A percentile compares a stretch with the other conserved stretches of the same genome.
phyloP scores from a whole-genome alignment of 1,140 invertebrate species.

The Apis florea region DNA sequence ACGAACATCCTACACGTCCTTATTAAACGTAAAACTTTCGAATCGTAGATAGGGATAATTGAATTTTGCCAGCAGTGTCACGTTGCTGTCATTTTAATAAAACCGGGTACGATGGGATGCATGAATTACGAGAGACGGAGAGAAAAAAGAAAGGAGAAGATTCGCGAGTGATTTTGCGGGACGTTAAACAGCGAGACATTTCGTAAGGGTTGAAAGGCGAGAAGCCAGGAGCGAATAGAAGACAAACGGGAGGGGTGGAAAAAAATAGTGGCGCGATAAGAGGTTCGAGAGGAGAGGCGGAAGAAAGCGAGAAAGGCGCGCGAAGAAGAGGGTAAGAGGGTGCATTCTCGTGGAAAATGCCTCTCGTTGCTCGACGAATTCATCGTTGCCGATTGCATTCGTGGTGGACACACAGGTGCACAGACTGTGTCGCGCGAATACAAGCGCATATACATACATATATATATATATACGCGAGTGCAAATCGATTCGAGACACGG shows the following conservation, averaged over 20 bases:
- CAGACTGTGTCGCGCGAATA: neutral
- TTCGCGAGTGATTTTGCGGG: neutral
- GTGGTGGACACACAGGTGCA: neutral
- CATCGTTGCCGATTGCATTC: slow-evolving; percentile 27
- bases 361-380: slow-evolving; percentile 46
- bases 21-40: neutral
- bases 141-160: neutral
- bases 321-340: slow-evolving; percentile 11
- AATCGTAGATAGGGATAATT: neutral
- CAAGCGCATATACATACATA: neutral
- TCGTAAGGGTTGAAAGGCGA: slow-evolving; percentile 10
- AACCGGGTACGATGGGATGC: neutral
- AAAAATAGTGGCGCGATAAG: slow-evolving; percentile 16
- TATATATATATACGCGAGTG: neutral
- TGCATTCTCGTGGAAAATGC: slow-evolving; percentile 47
- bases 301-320: slow-evolving; percentile 1
- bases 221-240: slow-evolving; percentile 4
- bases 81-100: slow-evolving; percentile 5
- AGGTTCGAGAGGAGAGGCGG: slow-evolving; percentile 14
- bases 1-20: neutral
- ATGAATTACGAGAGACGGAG: neutral
- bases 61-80: neutral
- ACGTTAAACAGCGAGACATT: neutral
- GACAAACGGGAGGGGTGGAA: slow-evolving; percentile 20
- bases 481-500: slow-evolving; percentile 30